Base-by-base conservation (phyloP, 2,888 invertebrate genomes). In the Eubasilissa splendida region DNA sequence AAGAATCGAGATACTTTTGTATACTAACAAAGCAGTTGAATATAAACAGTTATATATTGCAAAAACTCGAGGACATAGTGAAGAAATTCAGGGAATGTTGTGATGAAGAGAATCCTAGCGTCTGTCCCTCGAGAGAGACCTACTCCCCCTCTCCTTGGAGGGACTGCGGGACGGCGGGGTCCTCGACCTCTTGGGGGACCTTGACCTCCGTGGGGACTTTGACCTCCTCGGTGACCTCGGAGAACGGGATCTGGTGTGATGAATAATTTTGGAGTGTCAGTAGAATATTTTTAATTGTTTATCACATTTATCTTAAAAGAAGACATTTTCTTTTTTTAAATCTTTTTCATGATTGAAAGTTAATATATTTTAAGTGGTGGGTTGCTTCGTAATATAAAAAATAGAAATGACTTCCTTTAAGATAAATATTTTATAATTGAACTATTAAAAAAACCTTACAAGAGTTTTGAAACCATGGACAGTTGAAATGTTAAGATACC, bases 51-150 rank as follows among this genome's bases (percentile, higher is more conserved):
- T 42, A 42, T 42, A 42, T 58, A 58, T n/a, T 58, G 59, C 14
- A 58, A 58, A 12, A 58, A 58, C 14, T 58, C 8, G 14, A 58
- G 59, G 14, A 58, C 59, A 58, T 7, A 58, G 14, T n/a, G 14
- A 58, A 58, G 14, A 58, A 58, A 58, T 42, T 42, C 42, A 42
- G 42, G 33, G 63, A 31, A 63, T 63, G 22, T 31, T 33, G 22
- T 2, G 11, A 11, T 31, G n/a, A 22, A 12, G 54, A 10, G 14
- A n/a, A 3, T 58, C 59, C 54, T 88, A 92, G 85, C 91, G 91
- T 78, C 92, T 90, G 86, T 92, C 92, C 84, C 92, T 88, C 42
- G 92, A 92, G 85, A 91, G 91, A 76, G 91, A 91, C 84, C 92
- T 89, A 86, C 91, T 91, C 84, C 91, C 88, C 84, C 91, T 88